Evolutionary conservation across 2,888 invertebrate species (phyloP).

Genomic region (Mythimna pallens): DNA sequence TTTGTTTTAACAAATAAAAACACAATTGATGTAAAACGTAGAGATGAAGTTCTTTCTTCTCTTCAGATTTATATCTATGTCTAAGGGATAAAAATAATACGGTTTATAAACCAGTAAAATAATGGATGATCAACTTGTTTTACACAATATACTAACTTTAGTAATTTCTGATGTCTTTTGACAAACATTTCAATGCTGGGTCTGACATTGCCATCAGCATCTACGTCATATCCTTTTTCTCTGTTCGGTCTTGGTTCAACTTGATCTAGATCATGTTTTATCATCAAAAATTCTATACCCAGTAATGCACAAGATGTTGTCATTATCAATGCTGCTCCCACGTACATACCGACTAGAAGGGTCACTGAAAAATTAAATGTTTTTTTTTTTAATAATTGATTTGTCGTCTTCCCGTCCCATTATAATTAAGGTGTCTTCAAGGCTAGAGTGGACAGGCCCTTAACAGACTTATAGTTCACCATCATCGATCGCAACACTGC

Average conservation of each 20-base stretch:
- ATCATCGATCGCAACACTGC: no score
- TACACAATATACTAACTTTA: slow-evolving; percentile 69
- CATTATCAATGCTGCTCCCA: slow-evolving; percentile 72
- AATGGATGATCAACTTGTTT: background rate
- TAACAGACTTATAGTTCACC: no score
- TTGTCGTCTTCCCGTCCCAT: no score
- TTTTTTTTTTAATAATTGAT: no score
- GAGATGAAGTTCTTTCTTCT: no score
- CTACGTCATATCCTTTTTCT: background rate
- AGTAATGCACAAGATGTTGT: slow-evolving; percentile 72
- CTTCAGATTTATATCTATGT: no score
- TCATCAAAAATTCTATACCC: slow-evolving; percentile 71
- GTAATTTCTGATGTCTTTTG: slow-evolving; percentile 74
- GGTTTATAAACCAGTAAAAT: background rate
- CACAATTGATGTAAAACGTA: no score
- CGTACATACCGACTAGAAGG: slow-evolving; percentile 62
- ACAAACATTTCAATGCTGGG: slow-evolving; percentile 68
- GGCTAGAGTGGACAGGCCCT: no score
- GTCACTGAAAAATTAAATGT: slow-evolving; percentile 64
- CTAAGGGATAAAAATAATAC: background rate
- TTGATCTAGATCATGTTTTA: slow-evolving; percentile 72
- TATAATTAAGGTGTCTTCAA: no score
- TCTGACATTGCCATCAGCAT: slow-evolving; percentile 5
- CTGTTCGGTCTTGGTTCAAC: slow-evolving; percentile 55
- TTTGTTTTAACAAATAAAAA: no score